phyloP scores from a whole-genome alignment of 2,113 vertebrate genomes.

The Polypterus senegalus region DNA sequence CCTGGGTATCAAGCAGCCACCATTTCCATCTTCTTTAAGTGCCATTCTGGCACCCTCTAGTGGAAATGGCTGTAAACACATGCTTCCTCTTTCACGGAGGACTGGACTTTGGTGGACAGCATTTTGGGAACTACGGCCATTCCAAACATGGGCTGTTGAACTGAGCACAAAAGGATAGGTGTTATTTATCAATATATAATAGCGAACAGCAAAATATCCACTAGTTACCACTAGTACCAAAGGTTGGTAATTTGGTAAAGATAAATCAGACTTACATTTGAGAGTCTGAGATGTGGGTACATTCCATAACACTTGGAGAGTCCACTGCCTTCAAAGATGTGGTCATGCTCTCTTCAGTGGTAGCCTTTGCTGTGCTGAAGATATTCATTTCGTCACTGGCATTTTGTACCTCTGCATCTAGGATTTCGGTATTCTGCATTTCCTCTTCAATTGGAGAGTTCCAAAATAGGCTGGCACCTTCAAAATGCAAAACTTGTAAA shows the following conservation, averaged over 20 bases:
- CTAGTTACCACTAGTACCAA: too few relatives aligned
- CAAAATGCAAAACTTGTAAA: not conserved
- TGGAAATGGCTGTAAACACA: slow-evolving; percentile 38
- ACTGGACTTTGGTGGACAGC: slow-evolving; percentile 30
- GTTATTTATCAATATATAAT: too few relatives aligned
- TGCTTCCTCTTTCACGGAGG: slow-evolving; percentile 41
- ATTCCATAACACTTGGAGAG: slow-evolving; percentile 55
- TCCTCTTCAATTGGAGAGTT: slow-evolving; percentile 34
- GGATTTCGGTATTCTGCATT: slow-evolving; percentile 19
- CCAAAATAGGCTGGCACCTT: slow-evolving; percentile 89
- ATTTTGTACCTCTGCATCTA: slow-evolving; percentile 46
- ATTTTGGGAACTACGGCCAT: too few relatives aligned
- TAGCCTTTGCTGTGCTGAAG: slow-evolving; percentile 38
- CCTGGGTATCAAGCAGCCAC: slow-evolving; percentile 18
- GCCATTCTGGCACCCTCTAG: slow-evolving; percentile 33
- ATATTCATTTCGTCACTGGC: slow-evolving; percentile 50
- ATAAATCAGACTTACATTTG: slow-evolving; percentile 34
- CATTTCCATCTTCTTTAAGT: slow-evolving; percentile 8
- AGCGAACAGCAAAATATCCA: too few relatives aligned
- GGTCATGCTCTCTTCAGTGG: slow-evolving; percentile 40
- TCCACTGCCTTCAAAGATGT: slow-evolving; percentile 54
- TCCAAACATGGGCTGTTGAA: too few relatives aligned
- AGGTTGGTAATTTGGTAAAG: too few relatives aligned
- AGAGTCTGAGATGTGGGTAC: slow-evolving; percentile 26
- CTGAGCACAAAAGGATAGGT: too few relatives aligned